Conservation (phyloP, 2,797 vertebrate species). For the Eulemur coronatus region DNA sequence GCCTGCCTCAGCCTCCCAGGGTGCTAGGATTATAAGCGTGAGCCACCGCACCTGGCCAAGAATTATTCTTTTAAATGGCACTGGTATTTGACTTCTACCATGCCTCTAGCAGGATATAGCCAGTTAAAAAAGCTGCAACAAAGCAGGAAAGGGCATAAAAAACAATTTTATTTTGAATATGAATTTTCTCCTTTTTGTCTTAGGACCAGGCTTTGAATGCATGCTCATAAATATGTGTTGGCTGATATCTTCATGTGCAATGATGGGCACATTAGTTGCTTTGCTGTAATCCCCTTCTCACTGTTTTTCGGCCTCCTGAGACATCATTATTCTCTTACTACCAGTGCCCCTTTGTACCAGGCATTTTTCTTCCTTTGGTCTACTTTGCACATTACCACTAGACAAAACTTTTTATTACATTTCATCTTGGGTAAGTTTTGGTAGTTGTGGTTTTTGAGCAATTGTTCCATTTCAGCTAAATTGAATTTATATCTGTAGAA, state of each 20-base stretch:
- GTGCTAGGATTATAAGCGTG: too few species aligned
- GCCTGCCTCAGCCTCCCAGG: too few species aligned
- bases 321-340: neutral
- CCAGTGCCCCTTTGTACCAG: neutral
- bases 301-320: neutral
- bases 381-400: neutral
- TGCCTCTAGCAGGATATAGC: neutral
- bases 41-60: too few species aligned
- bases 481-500: neutral
- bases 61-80: too few species aligned
- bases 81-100: neutral
- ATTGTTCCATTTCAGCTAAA: neutral
- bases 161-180: neutral
- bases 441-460: neutral
- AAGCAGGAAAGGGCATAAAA: neutral
- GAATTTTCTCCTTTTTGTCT: neutral
- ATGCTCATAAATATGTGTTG: neutral
- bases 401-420: neutral
- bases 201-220: neutral
- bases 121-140: neutral
- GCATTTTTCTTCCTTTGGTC: neutral
- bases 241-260: too few species aligned
- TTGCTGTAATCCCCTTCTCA: neutral
- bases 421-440: neutral
- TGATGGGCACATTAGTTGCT: too few species aligned